phyloP scores from a whole-genome alignment of 2,888 invertebrate genomes.

The Drosophila mayaguana region DNA sequence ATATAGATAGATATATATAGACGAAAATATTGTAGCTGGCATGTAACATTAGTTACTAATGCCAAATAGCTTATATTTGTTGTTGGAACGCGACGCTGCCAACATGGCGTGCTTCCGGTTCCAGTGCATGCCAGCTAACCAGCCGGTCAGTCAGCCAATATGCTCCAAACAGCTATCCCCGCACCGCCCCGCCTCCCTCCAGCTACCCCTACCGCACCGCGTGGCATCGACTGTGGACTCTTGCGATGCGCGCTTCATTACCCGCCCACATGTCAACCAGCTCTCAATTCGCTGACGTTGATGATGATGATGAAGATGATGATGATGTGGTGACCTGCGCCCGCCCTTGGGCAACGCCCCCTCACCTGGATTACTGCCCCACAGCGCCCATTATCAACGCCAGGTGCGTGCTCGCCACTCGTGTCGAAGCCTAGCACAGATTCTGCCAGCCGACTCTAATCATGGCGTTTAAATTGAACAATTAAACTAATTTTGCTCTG shows the following conservation, averaged over 20 bases:
- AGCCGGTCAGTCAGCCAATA: not conserved
- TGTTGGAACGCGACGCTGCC: conserved; percentile 56
- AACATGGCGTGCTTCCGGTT: conserved; percentile 68
- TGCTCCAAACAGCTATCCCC: not conserved
- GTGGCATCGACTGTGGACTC: conserved; percentile 7
- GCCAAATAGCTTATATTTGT: conserved; percentile 54
- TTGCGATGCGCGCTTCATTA: conserved; percentile 51
- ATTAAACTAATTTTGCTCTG: conserved; percentile 69
- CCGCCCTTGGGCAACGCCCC: not conserved
- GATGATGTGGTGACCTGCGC: conserved; percentile 15
- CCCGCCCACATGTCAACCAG: conserved; percentile 36
- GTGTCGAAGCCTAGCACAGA: conserved; percentile 49
- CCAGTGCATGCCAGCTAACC: conserved; percentile 34
- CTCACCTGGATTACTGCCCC: conserved; percentile 1
- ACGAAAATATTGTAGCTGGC: conserved; percentile 10
- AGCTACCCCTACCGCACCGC: not conserved
- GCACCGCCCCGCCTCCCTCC: not conserved
- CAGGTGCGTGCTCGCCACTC: conserved; percentile 69
- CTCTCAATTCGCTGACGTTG: conserved; percentile 28
- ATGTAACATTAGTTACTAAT: conserved; percentile 53
- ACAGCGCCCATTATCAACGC: conserved; percentile 66
- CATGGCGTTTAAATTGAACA: conserved; percentile 73
- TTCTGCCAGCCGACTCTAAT: conserved; percentile 48
- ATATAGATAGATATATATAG: not conserved
- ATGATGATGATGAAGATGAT: conserved; percentile 22